Evolutionary conservation across 1,140 invertebrate species (phyloP).

Genomic region (Whitmania pigra): DNA sequence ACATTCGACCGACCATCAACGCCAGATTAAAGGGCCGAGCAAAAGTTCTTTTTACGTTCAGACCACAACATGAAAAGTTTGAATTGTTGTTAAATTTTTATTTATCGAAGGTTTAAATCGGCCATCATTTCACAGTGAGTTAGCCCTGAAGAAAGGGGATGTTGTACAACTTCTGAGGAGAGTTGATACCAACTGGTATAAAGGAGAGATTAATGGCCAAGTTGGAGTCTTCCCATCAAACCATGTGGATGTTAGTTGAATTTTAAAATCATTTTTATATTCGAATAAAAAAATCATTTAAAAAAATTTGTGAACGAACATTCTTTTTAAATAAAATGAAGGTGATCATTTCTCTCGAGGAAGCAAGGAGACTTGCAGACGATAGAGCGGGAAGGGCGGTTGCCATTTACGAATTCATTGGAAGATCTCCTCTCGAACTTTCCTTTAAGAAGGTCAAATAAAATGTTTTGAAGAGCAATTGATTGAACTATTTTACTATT

Average conservation of each 20-base stretch:
- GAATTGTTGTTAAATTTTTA: no score
- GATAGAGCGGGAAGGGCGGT: constrained; percentile 21
- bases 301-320: no score
- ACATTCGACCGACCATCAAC: no score
- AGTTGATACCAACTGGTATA: constrained; percentile 54
- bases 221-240: constrained; percentile 54
- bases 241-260: constrained; percentile 48
- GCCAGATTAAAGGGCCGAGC: no score
- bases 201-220: constrained; percentile 47
- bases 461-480: no score
- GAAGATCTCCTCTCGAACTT: constrained; percentile 37
- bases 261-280: no score
- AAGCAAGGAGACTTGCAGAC: constrained; percentile 18
- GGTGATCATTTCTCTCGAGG: constrained; percentile 24
- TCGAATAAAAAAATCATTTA: no score
- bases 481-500: no score
- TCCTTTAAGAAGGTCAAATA: constrained; percentile 35
- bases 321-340: background rate
- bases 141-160: constrained; percentile 41
- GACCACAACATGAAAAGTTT: no score
- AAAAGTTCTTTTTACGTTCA: no score
- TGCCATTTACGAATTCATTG: constrained; percentile 37
- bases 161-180: constrained; percentile 49
- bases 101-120: no score
- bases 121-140: background rate